These are phyloP conservation scores for Hylaeus volcanicus DNA, from an alignment of 1,140 invertebrate species.

Conservation along the genomic window DNA sequence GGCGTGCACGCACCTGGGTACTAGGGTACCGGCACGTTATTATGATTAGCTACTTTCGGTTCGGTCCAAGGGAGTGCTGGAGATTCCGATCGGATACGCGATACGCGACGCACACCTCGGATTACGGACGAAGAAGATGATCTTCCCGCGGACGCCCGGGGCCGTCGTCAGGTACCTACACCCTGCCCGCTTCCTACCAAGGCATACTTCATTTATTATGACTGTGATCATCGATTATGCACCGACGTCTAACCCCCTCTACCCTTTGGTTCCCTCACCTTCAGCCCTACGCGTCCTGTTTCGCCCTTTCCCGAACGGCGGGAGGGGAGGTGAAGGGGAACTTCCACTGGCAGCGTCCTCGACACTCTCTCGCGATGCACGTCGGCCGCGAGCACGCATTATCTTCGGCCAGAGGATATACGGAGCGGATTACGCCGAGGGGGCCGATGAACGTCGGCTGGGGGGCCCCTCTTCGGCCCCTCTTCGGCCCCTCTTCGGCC, in stretches of 20 bases:
- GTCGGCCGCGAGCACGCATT: slow-evolving; percentile 46
- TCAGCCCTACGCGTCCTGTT: slow-evolving; percentile 42
- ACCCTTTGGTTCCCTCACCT: slow-evolving; percentile 28
- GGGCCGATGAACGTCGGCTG: slow-evolving; percentile 15
- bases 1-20: slow-evolving; percentile 72
- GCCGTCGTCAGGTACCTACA: slow-evolving; percentile 78
- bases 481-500: neutral
- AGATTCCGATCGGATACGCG: slow-evolving; percentile 79
- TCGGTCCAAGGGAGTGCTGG: slow-evolving; percentile 69
- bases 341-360: neutral
- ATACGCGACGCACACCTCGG: slow-evolving; percentile 79
- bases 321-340: too few relatives aligned
- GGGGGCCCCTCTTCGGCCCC: neutral
- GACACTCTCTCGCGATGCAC: neutral
- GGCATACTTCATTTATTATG: slow-evolving; percentile 80
- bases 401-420: slow-evolving; percentile 41
- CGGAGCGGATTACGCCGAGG: slow-evolving; percentile 44
- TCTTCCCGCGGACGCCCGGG: slow-evolving; percentile 75
- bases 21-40: slow-evolving; percentile 74
- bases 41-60: slow-evolving; percentile 79
- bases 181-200: slow-evolving; percentile 74
- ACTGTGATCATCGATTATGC: slow-evolving; percentile 80
- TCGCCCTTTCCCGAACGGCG: slow-evolving; percentile 42
- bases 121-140: slow-evolving; percentile 78
- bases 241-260: slow-evolving; percentile 67